Base-by-base conservation (phyloP, 2,797 vertebrate species). In the Rhincodon typus region DNA sequence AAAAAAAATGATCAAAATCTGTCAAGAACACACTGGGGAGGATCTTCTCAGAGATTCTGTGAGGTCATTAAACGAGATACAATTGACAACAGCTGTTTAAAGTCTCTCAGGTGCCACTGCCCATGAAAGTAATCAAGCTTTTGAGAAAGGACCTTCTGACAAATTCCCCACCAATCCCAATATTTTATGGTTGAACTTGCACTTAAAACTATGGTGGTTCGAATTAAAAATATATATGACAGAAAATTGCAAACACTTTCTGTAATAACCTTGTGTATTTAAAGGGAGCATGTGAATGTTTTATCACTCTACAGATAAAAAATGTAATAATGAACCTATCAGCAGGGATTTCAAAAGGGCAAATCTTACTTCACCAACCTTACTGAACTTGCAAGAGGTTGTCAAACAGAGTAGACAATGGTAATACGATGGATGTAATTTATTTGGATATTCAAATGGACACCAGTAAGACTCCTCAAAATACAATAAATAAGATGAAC, bases 1-100 rank as follows among this genome's bases (percentile, higher is more conserved):
- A 93, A 67, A 93, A 67, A 88, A 67, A 93, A n/a, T 2, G 17
- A 67, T 67, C 90, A 93, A 90, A 93, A 69, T n/a, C 90, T 93
- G 90, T 93, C 66, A 93, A 42, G 62, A 69, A n/a, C 66, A 69
- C 21, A 67, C 66, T 10, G n/a, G n/a, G 67, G 62, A 42, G 62
- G n/a, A 42, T 69, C 66, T 46, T 23, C 42, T 42, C 19, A 23
- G 46, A 84, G 42, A 84, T 46, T 84, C 82, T 84, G 66, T 67
- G n/a, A 93, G n/a, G 21, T 38, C 62, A 69, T 19, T 67, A 93
- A 93, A 42, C 19, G 67, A 38, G 0, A 42, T 69, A 93, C 19
- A 34, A 69, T 38, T 93, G 90, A 67, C 34, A 69, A 93, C 62
- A 93, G 90, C 67, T 93, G 90, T 42, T 93, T 69, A 69, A 93